Evolutionary conservation across 2,888 invertebrate genomes (phyloP), one percentile per base, ranked within the genome.

Genomic region (Andrena minutula): DNA sequence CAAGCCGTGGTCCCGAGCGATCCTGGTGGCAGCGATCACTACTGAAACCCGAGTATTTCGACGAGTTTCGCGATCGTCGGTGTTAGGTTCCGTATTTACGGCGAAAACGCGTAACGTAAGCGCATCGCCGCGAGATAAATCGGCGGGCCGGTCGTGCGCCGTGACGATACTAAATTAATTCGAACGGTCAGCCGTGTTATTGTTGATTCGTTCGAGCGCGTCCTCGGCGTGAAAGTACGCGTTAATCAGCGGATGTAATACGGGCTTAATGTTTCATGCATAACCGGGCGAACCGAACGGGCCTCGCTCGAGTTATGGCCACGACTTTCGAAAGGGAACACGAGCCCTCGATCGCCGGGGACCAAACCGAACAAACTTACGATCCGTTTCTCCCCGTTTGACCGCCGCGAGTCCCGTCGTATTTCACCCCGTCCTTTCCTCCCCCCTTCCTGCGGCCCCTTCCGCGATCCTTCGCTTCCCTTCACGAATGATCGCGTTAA

Each of bases 251-350:
- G 66, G 66, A 79, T 81, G 87, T 85, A 85, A 90, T 86, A 85
- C 80, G 68, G 84, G 77, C 84, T 89, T 89, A 88, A 90, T 84
- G 89, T 81, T 82, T 85, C 80, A 73, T 77, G 86, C 83, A 82
- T 83, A 89, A 86, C 81, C 75, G 71, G 74, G 72, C 41, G 53
- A 64, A 72, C 72, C 47, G 79, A 85, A 80, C 81, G 77, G 75
- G 63, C 65, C 66, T 70, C 79, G 66, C 23, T 81, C 86, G 82
- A 90, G 84, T 90, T 90, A 90, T 84, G 88, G 88, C 74, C 72
- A 23, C 53, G 66, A 69, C 76, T 90, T 86, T 88, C 84, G 85
- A 85, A 84, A 86, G 84, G 80, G 82, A 86, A 89, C 88, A 87
- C 77, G 86, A 81, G 70, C 75, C 85, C 75, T 76, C 87, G 86